Conservation (phyloP, 2,113 vertebrate genomes). For the Catharus bicknelli region DNA sequence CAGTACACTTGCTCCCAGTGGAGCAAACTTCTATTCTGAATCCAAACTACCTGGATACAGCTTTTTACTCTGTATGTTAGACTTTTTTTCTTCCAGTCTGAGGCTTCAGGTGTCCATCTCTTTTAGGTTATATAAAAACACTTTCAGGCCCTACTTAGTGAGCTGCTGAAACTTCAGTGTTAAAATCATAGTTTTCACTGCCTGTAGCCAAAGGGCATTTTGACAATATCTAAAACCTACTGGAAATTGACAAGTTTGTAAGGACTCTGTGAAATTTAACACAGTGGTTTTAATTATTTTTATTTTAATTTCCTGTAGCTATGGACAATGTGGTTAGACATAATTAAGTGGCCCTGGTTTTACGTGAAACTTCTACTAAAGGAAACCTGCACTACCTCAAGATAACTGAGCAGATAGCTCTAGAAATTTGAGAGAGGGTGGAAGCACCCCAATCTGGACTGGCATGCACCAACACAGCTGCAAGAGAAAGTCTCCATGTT, state of each 20-base stretch:
- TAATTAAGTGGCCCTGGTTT: background rate
- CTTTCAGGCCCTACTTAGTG: background rate
- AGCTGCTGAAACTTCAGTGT: background rate
- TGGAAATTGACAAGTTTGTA: background rate
- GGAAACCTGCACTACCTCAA: background rate
- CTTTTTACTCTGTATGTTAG: background rate
- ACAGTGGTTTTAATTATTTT: accelerated
- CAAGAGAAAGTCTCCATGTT: background rate
- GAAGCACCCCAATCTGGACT: background rate
- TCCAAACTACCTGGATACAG: background rate
- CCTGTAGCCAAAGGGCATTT: background rate
- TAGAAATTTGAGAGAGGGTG: background rate
- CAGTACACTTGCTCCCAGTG: background rate
- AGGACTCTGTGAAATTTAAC: background rate
- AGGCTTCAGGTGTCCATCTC: background rate
- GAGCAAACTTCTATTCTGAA: background rate
- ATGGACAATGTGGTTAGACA: background rate
- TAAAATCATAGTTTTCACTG: background rate
- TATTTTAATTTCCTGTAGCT: background rate
- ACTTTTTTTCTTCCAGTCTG: background rate
- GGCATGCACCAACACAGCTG: background rate
- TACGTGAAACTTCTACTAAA: background rate
- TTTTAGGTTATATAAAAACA: background rate
- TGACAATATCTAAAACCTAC: background rate
- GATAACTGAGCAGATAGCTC: background rate